Base-by-base conservation (phyloP, 1,140 invertebrate species). In the Zophobas morio region DNA sequence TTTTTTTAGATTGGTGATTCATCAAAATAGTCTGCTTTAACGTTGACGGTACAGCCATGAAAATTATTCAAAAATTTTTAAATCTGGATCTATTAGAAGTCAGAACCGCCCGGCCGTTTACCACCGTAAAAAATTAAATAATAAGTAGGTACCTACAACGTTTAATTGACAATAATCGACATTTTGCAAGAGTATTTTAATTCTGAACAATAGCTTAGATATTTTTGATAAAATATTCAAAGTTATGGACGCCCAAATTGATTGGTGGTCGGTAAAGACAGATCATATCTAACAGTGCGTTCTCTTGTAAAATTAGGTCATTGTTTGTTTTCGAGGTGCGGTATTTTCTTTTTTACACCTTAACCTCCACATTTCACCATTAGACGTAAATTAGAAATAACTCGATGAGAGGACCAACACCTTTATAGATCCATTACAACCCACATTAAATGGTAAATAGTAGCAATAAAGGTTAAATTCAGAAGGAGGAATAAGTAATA, bases 161-260 rank as follows among this genome's bases (percentile, higher is more conserved):
- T 3, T 35, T 57, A 57, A 60, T 60, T 60, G 56, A 46, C 42
- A 8, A 46, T 46, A 46, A 46, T 35, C 5, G 56, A 60, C 37
- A 60, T 60, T 60, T 60, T 60, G 56, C 56, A 60, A 60, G 35
- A 60, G 34, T 35, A 60, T 60, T 60, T 60, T 60, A 60, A 36
- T 60, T 36, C 56, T 32, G 37, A 60, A 60, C 56, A 60, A 60
- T 60, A 36, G 56, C 56, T 60, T 60, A 60, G 56, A 60, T 60
- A 60, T 35, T 60, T 60, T 60, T 60, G 56, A 39, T 60, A 60
- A 60, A 60, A 60, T 60, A 60, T 60, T 60, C 35, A 60, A 60
- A 60, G 56, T 60, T 60, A 60, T 60, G 56, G 56, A 60, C 56
- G 56, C 56, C 56, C 56, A 60, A 60, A 60, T 60, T 60, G 56